phyloP scores from a whole-genome alignment of 2,113 vertebrate genomes.

The Typhlomys cinereus region DNA sequence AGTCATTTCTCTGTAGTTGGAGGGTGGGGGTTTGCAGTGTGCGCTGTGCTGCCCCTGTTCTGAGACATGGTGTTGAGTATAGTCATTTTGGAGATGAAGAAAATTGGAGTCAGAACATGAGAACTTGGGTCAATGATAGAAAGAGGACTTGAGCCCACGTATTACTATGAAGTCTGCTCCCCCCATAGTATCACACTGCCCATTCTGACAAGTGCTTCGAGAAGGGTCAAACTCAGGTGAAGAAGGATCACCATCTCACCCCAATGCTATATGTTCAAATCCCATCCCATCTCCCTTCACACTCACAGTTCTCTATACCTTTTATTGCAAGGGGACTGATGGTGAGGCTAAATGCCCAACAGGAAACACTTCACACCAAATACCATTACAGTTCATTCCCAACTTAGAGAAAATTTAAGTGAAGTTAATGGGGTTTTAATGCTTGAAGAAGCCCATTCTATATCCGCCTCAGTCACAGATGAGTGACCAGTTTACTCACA shows the following conservation, averaged over 20 bases:
- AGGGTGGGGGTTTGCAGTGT: background rate
- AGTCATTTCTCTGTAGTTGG: background rate
- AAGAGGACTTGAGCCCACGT: background rate
- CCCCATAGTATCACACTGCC: rapidly evolving
- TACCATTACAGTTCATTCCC: constrained; percentile 71
- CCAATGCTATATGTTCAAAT: background rate
- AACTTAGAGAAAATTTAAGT: constrained; percentile 61
- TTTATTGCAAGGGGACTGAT: constrained; percentile 72
- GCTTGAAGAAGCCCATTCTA: constrained; percentile 41
- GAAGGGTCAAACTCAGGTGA: background rate
- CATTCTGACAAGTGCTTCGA: background rate
- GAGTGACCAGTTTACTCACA: constrained; percentile 65
- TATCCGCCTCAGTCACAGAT: background rate
- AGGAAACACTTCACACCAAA: constrained; percentile 75
- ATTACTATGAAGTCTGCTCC: background rate
- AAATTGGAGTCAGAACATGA: background rate
- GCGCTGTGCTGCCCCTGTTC: background rate
- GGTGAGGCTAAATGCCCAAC: constrained; percentile 72
- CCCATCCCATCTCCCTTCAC: background rate
- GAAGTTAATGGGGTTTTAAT: constrained; percentile 39
- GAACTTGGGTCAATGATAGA: background rate
- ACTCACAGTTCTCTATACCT: background rate
- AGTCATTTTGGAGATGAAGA: background rate
- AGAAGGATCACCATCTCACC: background rate
- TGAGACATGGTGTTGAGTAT: background rate